These are phyloP conservation scores for Propithecus coquereli DNA, from an alignment of 2,113 vertebrate species.

Conservation along the genomic window DNA sequence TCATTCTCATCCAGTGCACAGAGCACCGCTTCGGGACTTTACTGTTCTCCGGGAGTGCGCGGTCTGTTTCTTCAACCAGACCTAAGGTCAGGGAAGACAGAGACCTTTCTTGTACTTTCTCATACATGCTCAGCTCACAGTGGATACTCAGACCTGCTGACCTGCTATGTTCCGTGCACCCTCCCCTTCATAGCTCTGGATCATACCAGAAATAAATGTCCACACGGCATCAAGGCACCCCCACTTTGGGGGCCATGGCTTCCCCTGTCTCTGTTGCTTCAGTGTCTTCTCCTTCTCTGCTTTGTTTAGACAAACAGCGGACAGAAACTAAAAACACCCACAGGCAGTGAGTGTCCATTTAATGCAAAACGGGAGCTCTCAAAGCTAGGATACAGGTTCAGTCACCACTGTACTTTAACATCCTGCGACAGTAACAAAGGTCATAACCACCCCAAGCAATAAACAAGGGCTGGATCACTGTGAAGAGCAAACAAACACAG, in stretches of 20 bases:
- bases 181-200: not conserved
- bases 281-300: not conserved
- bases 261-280: not conserved
- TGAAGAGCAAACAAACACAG: not conserved
- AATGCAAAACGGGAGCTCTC: not conserved
- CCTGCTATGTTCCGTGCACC: not conserved
- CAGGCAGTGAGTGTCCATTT: not conserved
- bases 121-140: not conserved
- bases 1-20: not conserved
- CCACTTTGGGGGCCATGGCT: not conserved
- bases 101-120: not conserved
- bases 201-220: not conserved
- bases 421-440: not conserved
- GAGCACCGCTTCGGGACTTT: not conserved
- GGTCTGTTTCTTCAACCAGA: not conserved
- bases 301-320: not conserved
- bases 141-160: not conserved
- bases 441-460: not conserved
- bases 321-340: not conserved
- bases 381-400: not conserved
- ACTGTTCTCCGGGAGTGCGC: no score
- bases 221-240: not conserved
- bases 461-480: not conserved
- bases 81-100: not conserved
- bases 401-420: not conserved